Evolutionary conservation across 2,797 vertebrate species (phyloP), one percentile per base, ranked within the genome.

Genomic region (Apogon hyalosoma): DNA sequence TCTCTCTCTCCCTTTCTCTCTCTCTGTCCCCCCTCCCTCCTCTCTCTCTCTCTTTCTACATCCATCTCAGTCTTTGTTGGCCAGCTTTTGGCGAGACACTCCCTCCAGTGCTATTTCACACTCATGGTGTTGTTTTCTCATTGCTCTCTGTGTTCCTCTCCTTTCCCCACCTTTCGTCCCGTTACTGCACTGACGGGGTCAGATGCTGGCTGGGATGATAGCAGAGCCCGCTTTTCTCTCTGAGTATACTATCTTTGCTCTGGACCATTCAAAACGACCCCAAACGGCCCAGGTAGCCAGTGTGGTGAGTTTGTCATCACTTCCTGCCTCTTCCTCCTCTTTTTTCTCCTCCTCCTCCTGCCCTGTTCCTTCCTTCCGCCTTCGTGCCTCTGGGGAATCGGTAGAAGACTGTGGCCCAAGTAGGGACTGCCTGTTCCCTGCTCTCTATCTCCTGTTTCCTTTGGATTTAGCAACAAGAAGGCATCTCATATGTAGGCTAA

Each of bases 221-320:
- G 96, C 97, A 95, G 97, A 99, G 86, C 98, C 98, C 89, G 96
- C 98, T 96, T 99, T 99, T 96, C 97, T 99, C 92, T 99, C 98
- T 95, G 98, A 99, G 90, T 99, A 99, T 95, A 99, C 98, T 98
- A 93, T 99, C 95, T 99, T 99, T 99, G 97, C 97, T 97, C 96
- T 99, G 97, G 98, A 99, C 95, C 92, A 95, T 94, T 96, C 94
- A 96, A 97, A 96, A 87, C 94, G 88, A 92, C 96, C 95, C 94
- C 95, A 96, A 94, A 90, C 95, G 88, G 90, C 96, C 92, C 95
- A 96, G 95, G 95, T 93, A 95, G 95, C 92, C 83, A 83, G 96
- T 96, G 96, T 96, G 98, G 97, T 99, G 97, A 99, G 97, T 98
- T 92, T 92, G 88, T 86, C 88, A 92, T 93, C 92, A 92, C 93